Evolutionary conservation across 2,113 vertebrate genomes (phyloP), one percentile per base, ranked within the genome.

Genomic region (Sylvia atricapilla): DNA sequence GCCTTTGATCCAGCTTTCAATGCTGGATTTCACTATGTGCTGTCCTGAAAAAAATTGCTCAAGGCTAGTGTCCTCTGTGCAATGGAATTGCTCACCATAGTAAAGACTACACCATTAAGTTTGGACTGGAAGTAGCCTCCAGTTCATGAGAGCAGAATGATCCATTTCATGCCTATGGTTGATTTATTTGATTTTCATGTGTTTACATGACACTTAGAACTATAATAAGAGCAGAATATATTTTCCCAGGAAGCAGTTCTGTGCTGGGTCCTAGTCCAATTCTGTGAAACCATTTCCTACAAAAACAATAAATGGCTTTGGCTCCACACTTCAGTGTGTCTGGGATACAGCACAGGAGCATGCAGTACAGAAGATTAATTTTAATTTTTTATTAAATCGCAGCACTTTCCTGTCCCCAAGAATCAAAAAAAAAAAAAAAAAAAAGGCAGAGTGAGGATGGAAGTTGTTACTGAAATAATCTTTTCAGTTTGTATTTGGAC

Each of bases 211-310:
- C 80, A 78, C 70, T 93, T 85, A 53, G 44, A 68, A 90, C 84
- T 95, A 75, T 86, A 78, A 74, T 83, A 93, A 90, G 80, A 83
- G 69, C 75, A 78, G 55, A 89, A 86, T 85, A 9, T 78, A 31
- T 95, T 96, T 97, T 91, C 84, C 69, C 86, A 89, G 90, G 82
- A 91, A 81, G 53, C 68, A 87, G 24, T 88, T 94, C 27, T 49
- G 8, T 86, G 69, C 47, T 75, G 41, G 44, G 49, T 84, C 47
- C 69, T 78, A 60, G 69, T 84, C 68, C 41, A 64, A 62, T 52
- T 76, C 56, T 89, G 18, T 89, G 83, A 88, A 95, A 87, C 52
- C n/a, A 35, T 93, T 96, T 94, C 76, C 62, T 77, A 37, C 83
- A 87, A 72, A 90, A 87, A 72, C 53, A 84, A 87, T 87, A 82